Base-by-base conservation (phyloP, 2,888 invertebrate genomes). In the Mycalesis mineus region DNA sequence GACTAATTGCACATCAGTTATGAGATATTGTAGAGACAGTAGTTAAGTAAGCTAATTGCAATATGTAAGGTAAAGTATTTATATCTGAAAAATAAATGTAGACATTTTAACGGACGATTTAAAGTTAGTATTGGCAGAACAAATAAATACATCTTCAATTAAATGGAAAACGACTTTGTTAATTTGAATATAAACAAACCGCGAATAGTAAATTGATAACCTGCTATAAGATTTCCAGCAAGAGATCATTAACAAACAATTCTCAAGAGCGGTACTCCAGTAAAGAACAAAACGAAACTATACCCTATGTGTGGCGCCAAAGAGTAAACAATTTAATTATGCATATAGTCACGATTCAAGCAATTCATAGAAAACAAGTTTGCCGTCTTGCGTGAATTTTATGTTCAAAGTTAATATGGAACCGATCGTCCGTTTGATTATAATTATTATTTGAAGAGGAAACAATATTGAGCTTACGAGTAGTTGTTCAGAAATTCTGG, bases 311-410 rank as follows among this genome's bases (percentile, higher is more conserved):
- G 75, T 79, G 88, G 84, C 63, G 88, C 88, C 88, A 73, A 57
- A 71, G 69, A 70, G 75, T 73, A 81, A 87, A 88, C 84, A 84
- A 50, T 78, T 79, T 81, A 83, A 85, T 81, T 80, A 82, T 73
- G 78, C 82, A 78, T 82, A 76, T 76, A 82, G 82, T 80, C 84
- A 86, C 80, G 80, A 82, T 78, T 80, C 73, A 69, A 70, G 71
- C 68, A 78, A 75, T 77, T 77, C 74, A 74, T 69, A 70, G 71
- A 71, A 71, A 70, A 70, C 61, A 28, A 48, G 59, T 58, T 58
- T 59, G 53, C n/a, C 50, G 57, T 56, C 51, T 58, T 58, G 42
- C 28, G 50, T 58, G 57, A 53, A 56, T 55, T 45, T 45, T 52
- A 51, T 48, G 22, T 37, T 47, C 33, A 40, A 50, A 36, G 42